Conservation (phyloP, 2,113 vertebrate genomes). For the Cyprinodon tularosa region DNA sequence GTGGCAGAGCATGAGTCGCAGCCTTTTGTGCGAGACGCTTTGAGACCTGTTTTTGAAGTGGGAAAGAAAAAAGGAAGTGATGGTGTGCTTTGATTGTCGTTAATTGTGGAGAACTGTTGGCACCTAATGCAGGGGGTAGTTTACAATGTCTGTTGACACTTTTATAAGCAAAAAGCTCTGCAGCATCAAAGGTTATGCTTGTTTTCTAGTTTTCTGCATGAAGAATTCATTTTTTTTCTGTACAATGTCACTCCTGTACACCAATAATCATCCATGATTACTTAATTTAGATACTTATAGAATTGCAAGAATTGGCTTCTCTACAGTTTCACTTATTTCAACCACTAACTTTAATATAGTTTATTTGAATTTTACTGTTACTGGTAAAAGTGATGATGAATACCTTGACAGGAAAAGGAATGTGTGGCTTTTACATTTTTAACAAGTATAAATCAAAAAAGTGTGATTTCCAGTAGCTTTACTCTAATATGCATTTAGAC, state of each 20-base stretch:
- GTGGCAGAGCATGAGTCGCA: constrained; percentile 25
- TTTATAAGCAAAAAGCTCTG: neutral
- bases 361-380: neutral
- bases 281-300: neutral
- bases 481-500: neutral
- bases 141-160: neutral
- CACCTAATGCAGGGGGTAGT: neutral
- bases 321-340: neutral
- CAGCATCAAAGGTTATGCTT: neutral
- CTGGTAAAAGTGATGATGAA: neutral
- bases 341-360: neutral
- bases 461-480: neutral
- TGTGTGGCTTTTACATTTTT: neutral
- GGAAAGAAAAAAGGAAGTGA: constrained; percentile 9
- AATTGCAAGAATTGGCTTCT: neutral
- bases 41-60: constrained; percentile 36
- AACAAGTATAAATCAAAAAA: neutral
- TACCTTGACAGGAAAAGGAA: neutral
- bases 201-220: neutral
- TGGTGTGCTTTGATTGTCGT: constrained; percentile 1
- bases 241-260: neutral
- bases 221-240: neutral
- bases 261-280: too few species aligned
- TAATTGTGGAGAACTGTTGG: neutral
- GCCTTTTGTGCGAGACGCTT: constrained; percentile 35